Evolutionary conservation across 2,888 invertebrate genomes (phyloP).

Genomic region (Drosophila barbarae): DNA sequence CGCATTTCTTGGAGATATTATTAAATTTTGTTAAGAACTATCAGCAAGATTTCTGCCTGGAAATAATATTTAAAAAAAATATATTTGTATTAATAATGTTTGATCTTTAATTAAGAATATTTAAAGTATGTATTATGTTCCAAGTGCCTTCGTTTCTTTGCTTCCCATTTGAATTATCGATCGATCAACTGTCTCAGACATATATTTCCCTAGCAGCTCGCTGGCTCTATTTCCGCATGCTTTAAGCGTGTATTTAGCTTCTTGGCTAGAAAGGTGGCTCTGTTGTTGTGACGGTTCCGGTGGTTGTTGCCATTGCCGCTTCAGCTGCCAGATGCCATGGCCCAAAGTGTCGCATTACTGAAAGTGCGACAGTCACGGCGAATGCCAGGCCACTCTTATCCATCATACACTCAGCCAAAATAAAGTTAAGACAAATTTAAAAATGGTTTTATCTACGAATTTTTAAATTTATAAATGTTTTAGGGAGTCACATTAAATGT

Average conservation of each 20-base stretch:
- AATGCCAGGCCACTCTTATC: constrained; percentile 13
- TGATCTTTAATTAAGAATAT: too few relatives aligned
- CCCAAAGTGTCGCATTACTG: constrained; percentile 61
- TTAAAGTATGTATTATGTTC: background rate
- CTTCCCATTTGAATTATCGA: constrained; percentile 28
- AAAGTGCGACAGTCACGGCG: constrained; percentile 36
- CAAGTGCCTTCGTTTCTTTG: background rate
- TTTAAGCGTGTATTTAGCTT: constrained; percentile 38
- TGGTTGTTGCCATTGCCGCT: constrained; percentile 9
- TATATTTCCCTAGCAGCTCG: constrained; percentile 9
- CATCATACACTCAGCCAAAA: constrained; percentile 1
- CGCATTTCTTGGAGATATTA: background rate
- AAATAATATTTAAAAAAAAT: background rate
- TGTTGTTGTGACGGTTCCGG: constrained; percentile 24
- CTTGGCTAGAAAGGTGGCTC: constrained; percentile 30
- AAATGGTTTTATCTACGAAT: too few relatives aligned
- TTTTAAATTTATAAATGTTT: too few relatives aligned
- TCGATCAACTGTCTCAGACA: constrained; percentile 7
- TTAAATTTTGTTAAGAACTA: background rate
- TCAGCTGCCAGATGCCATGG: constrained; percentile 49
- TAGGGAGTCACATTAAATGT: too few relatives aligned
- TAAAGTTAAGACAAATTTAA: fast-evolving
- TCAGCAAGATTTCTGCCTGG: background rate
- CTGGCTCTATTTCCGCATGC: constrained; percentile 9
- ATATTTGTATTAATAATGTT: too few relatives aligned